Evolutionary conservation across 1,140 invertebrate species (phyloP).

Genomic region (Bombus sylvicola): DNA sequence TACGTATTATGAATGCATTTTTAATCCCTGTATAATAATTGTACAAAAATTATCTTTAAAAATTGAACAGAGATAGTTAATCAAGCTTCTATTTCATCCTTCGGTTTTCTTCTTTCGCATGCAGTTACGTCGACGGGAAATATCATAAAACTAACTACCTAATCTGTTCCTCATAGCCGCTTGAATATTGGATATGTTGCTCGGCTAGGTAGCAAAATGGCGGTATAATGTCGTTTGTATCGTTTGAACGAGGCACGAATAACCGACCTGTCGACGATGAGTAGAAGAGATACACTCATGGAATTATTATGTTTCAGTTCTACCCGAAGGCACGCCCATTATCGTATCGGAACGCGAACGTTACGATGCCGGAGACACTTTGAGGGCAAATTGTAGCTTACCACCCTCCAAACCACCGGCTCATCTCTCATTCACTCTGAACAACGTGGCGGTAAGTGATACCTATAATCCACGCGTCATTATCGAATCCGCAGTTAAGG

Average conservation of each 20-base stretch:
- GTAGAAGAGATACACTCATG: slow-evolving; percentile 38
- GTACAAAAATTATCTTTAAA: not conserved
- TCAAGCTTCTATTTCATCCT: not conserved
- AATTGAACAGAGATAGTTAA: not conserved
- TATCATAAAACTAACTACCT: not conserved
- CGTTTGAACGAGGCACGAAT: slow-evolving; percentile 11
- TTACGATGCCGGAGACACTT: slow-evolving; percentile 88
- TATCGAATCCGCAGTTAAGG: slow-evolving; percentile 49
- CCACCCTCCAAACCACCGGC: slow-evolving; percentile 87
- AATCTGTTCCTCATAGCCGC: slow-evolving; percentile 9
- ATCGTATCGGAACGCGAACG: slow-evolving; percentile 85
- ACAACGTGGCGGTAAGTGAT: slow-evolving; percentile 88
- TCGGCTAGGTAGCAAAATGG: slow-evolving; percentile 47
- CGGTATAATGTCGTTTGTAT: slow-evolving; percentile 51
- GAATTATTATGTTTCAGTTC: slow-evolving; percentile 78
- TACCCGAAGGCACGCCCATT: slow-evolving; percentile 76
- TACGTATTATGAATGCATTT: not conserved
- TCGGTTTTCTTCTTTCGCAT: not conserved
- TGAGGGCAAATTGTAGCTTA: slow-evolving; percentile 91
- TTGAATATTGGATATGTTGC: slow-evolving; percentile 71
- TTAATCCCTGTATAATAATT: not conserved
- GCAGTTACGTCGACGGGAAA: not conserved
- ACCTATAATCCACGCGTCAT: slow-evolving; percentile 48
- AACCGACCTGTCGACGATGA: slow-evolving; percentile 30
- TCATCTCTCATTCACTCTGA: slow-evolving; percentile 88